A percentile compares a stretch with the other conserved stretches of the same genome.
Conservation (phyloP, 2,113 vertebrate species). For the Rhabdomys dilectus region DNA sequence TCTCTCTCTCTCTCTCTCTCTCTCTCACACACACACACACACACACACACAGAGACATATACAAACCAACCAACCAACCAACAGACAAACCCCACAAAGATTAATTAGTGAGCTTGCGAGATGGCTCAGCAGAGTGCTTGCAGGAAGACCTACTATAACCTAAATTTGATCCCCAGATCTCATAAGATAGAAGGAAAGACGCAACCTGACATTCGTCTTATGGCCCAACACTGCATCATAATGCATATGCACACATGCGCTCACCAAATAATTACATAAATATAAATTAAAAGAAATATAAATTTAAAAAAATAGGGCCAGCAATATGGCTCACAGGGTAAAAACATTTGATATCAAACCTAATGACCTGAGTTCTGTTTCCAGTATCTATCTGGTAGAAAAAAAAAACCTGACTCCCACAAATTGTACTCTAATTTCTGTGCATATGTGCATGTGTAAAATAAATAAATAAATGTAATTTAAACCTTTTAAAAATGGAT, state of each 20-base stretch:
- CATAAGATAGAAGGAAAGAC: neutral
- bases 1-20: no score
- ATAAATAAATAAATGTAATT: neutral
- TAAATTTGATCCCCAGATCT: neutral
- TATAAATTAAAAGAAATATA: neutral
- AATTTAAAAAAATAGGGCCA: neutral
- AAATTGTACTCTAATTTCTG: neutral
- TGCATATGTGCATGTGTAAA: neutral
- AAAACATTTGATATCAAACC: neutral
- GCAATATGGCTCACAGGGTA: neutral
- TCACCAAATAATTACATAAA: neutral
- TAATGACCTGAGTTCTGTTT: neutral
- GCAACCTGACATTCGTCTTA: neutral
- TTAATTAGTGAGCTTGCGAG: neutral
- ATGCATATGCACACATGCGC: neutral
- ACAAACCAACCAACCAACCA: no score
- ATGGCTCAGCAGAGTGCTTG: neutral
- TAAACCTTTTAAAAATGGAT: constrained; percentile 7
- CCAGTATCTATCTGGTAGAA: neutral
- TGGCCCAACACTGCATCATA: neutral
- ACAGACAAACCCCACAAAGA: neutral
- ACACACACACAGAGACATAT: no score
- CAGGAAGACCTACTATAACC: neutral
- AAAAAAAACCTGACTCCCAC: neutral
- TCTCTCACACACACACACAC: neutral